Conservation (phyloP, 2,888 invertebrate genomes). For the Drosophila mettleri region DNA sequence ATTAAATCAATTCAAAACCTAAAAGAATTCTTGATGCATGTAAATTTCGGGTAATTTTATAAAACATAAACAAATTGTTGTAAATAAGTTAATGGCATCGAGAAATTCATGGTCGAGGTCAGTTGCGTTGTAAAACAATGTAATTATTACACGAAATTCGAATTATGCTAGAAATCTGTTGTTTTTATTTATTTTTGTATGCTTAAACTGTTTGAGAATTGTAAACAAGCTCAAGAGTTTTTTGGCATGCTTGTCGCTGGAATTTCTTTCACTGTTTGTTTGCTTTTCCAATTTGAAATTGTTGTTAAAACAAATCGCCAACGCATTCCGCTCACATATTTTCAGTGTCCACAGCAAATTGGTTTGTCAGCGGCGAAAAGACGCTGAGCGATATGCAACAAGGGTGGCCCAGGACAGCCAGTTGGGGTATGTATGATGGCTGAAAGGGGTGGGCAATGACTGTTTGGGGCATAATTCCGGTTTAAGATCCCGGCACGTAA, state of each 20-base stretch:
- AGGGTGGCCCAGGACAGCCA: conserved; percentile 4
- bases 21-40: background rate
- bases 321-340: conserved; percentile 18
- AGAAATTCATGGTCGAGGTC: conserved; percentile 19
- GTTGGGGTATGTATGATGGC: conserved; percentile 7
- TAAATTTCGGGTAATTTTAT: background rate
- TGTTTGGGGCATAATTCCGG: conserved; percentile 3
- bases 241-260: conserved; percentile 2
- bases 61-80: conserved; percentile 4
- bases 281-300: conserved; percentile 6
- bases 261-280: background rate
- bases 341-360: conserved; percentile 45
- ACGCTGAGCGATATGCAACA: conserved; percentile 41
- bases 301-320: conserved; percentile 10
- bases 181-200: background rate
- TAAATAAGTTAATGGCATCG: background rate
- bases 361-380: conserved; percentile 50
- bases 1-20: background rate
- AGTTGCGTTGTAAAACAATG: background rate
- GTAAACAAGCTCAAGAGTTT: conserved; percentile 22
- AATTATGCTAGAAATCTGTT: conserved; percentile 12
- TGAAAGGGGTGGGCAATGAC: background rate
- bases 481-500: conserved; percentile 56
- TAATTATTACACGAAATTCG: background rate
- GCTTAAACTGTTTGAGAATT: conserved; percentile 14